These are phyloP conservation scores for Drosophila pallidifrons DNA, from an alignment of 1,140 invertebrate species.

Conservation along the genomic window DNA sequence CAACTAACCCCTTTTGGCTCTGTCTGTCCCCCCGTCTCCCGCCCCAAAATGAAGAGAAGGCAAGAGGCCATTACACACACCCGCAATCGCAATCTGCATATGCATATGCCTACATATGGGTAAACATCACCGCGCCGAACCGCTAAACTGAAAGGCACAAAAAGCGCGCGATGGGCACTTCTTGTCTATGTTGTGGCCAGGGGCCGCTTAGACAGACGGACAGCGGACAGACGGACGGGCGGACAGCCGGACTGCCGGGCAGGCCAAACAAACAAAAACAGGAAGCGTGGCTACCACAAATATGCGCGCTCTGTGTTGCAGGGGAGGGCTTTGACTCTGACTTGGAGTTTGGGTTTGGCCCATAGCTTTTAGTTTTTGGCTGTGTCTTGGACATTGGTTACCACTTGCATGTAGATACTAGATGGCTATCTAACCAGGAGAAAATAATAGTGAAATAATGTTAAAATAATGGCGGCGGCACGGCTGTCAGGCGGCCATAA, in stretches of 20 bases:
- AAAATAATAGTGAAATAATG: conserved; percentile 60
- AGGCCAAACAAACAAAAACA: conserved; percentile 76
- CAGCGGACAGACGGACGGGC: conserved; percentile 19
- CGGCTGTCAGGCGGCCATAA: conserved; percentile 71
- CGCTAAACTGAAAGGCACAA: conserved; percentile 67
- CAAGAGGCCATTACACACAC: conserved; percentile 38
- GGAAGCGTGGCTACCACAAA: conserved; percentile 83
- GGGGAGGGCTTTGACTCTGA: conserved; percentile 47
- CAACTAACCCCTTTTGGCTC: not conserved
- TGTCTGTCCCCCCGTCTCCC: not conserved
- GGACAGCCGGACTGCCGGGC: conserved; percentile 21
- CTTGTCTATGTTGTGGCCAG: conserved; percentile 63
- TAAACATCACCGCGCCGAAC: conserved; percentile 82
- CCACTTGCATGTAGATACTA: conserved; percentile 74
- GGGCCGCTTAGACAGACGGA: conserved; percentile 1
- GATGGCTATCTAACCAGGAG: conserved; percentile 70
- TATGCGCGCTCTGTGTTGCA: conserved; percentile 59
- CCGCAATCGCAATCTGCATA: conserved; percentile 75
- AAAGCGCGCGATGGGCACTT: conserved; percentile 67
- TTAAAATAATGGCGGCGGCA: conserved; percentile 72
- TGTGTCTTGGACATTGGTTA: conserved; percentile 52
- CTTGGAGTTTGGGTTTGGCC: conserved; percentile 33
- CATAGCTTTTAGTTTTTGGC: conserved; percentile 11
- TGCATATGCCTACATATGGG: conserved; percentile 83
- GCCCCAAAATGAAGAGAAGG: not conserved